Evolutionary conservation across 2,888 invertebrate species (phyloP).

Genomic region (Dione vanillae): DNA sequence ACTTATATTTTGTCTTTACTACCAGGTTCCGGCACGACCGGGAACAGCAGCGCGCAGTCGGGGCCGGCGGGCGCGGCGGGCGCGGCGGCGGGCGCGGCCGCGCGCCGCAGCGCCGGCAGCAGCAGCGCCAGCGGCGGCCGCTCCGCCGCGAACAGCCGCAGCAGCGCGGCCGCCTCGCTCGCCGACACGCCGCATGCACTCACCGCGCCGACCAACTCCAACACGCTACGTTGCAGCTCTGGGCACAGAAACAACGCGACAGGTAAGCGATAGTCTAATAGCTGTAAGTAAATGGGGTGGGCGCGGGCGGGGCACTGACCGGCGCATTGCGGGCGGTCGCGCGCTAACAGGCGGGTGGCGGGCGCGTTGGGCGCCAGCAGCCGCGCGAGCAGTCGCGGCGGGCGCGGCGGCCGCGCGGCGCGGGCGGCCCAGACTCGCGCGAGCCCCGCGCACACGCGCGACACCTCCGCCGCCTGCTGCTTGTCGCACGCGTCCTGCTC

Average conservation of each 20-base stretch:
- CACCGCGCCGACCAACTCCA: constrained; percentile 85
- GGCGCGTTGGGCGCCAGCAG: constrained; percentile 53
- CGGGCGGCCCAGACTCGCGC: constrained; percentile 65
- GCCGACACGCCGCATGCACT: constrained; percentile 81
- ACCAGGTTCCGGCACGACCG: constrained; percentile 55
- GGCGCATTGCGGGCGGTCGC: constrained; percentile 30
- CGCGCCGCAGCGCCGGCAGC: constrained; percentile 72
- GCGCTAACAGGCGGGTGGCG: constrained; percentile 61
- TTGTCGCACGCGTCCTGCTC: neutral
- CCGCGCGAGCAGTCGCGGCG: constrained; percentile 45
- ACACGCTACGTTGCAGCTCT: constrained; percentile 87
- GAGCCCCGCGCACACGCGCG: constrained; percentile 63
- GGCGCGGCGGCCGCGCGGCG: constrained; percentile 53
- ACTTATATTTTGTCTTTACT: too few species aligned
- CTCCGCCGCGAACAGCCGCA: constrained; percentile 85
- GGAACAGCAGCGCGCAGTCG: constrained; percentile 83
- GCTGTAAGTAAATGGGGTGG: too few species aligned
- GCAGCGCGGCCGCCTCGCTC: constrained; percentile 82
- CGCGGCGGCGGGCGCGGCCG: constrained; percentile 63
- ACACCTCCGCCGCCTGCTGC: constrained; percentile 48
- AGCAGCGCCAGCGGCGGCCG: constrained; percentile 80
- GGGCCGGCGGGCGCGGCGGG: constrained; percentile 76
- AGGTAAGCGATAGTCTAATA: too few species aligned
- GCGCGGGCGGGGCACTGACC: too few species aligned
- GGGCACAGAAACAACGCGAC: too few species aligned